Conservation (phyloP, 2,888 invertebrate species). For the Dasysyrphus albostriatus region DNA sequence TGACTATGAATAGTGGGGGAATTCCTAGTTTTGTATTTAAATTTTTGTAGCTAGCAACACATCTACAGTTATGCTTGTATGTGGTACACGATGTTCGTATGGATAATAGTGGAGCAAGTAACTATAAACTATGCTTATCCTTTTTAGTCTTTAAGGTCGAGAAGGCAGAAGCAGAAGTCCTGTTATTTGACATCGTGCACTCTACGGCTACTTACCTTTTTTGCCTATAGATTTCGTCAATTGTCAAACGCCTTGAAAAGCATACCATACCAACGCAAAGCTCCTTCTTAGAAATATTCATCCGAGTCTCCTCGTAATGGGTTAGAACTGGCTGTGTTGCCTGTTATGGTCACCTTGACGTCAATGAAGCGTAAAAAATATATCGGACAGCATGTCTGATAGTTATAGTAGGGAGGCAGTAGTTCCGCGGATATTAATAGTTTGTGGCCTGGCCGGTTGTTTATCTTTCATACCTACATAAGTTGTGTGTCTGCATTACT, state of each 20-base stretch:
- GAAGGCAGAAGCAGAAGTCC: constrained; percentile 47
- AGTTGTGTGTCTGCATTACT: constrained; percentile 9
- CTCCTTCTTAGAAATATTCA: constrained; percentile 20
- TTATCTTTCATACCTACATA: constrained; percentile 11
- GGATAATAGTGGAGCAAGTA: constrained; percentile 40
- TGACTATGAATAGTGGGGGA: constrained; percentile 9
- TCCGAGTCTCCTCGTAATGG: constrained; percentile 7
- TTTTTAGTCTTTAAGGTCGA: constrained; percentile 58
- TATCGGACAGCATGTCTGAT: constrained; percentile 4
- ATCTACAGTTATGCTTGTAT: constrained; percentile 14
- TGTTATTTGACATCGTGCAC: constrained; percentile 58
- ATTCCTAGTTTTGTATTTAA: constrained; percentile 57
- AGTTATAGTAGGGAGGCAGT: constrained; percentile 5
- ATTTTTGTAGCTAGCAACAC: constrained; percentile 33
- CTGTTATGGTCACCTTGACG: constrained; percentile 66
- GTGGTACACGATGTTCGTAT: neutral
- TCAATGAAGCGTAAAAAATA: constrained; percentile 62
- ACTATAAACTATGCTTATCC: constrained; percentile 40
- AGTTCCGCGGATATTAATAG: constrained; percentile 20
- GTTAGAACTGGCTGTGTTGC: constrained; percentile 19
- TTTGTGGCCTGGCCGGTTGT: constrained; percentile 11
- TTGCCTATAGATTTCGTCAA: constrained; percentile 19
- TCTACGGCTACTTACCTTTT: constrained; percentile 37
- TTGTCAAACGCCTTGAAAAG: constrained; percentile 25
- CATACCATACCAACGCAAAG: constrained; percentile 1